Evolutionary conservation across 2,113 vertebrate species (phyloP).

Genomic region (Pycnonotus jocosus): DNA sequence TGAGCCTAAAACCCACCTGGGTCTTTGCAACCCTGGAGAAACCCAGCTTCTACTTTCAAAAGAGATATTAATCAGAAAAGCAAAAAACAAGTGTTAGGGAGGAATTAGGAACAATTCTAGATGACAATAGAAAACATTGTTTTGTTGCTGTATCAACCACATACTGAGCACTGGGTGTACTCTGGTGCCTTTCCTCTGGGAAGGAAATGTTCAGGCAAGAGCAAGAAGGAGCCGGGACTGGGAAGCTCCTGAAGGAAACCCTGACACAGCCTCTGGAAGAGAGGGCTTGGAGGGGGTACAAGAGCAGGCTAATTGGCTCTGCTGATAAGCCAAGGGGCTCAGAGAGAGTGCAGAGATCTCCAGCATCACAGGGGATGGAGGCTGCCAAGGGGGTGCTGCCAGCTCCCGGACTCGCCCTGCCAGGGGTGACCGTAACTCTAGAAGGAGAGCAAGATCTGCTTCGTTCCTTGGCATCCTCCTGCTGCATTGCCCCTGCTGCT

Average conservation of each 20-base stretch:
- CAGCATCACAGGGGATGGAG: neutral
- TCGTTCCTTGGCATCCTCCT: neutral
- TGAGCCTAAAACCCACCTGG: neutral
- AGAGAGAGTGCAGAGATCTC: neutral
- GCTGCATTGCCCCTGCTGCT: neutral
- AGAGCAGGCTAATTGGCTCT: neutral
- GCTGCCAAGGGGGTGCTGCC: neutral
- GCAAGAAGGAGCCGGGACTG: neutral
- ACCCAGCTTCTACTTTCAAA: neutral
- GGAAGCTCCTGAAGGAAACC: neutral
- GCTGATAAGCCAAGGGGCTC: neutral
- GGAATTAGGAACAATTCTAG: neutral
- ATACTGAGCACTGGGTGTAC: accelerated
- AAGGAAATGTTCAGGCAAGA: neutral
- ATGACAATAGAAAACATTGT: accelerated
- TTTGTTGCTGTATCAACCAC: accelerated
- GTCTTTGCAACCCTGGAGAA: neutral
- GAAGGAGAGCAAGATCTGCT: neutral
- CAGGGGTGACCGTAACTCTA: neutral
- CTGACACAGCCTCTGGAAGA: accelerated
- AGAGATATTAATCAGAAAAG: neutral
- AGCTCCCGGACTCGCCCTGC: neutral
- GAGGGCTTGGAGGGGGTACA: neutral
- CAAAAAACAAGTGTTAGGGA: neutral
- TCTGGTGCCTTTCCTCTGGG: neutral